Base-by-base conservation (phyloP, 2,888 invertebrate genomes). In the Stenchaetothrips biformis region DNA sequence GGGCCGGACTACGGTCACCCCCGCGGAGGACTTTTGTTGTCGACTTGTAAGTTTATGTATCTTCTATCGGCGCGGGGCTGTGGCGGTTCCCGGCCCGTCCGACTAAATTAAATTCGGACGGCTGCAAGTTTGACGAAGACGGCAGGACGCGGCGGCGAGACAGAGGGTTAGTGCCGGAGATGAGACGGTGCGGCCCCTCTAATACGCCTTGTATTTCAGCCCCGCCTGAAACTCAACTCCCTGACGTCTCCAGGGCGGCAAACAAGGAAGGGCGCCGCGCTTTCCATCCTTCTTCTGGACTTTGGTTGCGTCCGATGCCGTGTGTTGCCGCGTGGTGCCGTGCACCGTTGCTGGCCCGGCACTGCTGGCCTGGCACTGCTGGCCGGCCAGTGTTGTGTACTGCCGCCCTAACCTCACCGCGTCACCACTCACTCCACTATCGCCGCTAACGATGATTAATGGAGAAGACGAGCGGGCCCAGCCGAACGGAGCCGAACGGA, bases 391-490 rank as follows among this genome's bases (percentile, higher is more conserved):
- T 18, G 53, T 18, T 53, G 53, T 53, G 53, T 18, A 6, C 67
- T 7, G 21, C 67, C 21, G 67, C 67, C 67, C 21, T 74, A 74
- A 74, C 67, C 67, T 74, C 67, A 74, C 67, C 25, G 25, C 67
- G 21, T 25, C 67, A 74, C 67, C 67, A 21, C 67, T 74, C 67
- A 74, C 67, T 74, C 67, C 67, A 74, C 67, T 74, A 74, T 74
- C 25, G 67, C 25, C 67, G 67, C 67, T 74, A 74, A 74, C 67
- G 67, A 74, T 74, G 67, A 74, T 74, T 74, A 74, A 74, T 74
- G 67, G 25, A 74, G 21, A 25, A 25, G 67, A 74, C 67, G 21
- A 7, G 21, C 21, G 67, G 67, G 25, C 9, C 67, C 21, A 21
- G 7, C 21, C 67, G 67, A 25, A 62, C n/a, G 62, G 7, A n/a